phyloP scores from a whole-genome alignment of 2,113 vertebrate species.

The Noctilio leporinus region DNA sequence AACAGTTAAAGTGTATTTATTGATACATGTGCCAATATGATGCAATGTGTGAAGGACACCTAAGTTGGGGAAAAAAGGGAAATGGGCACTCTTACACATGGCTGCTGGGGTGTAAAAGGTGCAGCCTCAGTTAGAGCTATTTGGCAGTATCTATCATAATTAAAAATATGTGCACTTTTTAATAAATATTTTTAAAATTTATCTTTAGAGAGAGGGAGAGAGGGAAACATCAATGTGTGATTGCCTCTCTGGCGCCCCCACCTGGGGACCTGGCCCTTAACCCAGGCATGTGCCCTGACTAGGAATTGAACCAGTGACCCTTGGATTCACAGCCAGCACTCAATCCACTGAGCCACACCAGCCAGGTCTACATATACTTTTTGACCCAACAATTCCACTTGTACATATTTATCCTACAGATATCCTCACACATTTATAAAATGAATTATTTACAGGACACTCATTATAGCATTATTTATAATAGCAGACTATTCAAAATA shows the following conservation, averaged over 20 bases:
- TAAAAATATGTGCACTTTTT: background rate
- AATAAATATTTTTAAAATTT: no score
- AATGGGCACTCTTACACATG: background rate
- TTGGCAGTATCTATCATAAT: background rate
- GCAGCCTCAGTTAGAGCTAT: background rate
- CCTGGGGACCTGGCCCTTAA: no score
- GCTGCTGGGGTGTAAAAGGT: background rate
- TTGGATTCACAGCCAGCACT: no score
- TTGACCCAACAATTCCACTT: background rate
- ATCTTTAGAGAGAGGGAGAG: no score
- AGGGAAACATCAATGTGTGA: no score
- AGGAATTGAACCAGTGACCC: no score
- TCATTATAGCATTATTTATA: background rate
- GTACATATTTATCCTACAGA: background rate
- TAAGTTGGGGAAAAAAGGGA: background rate
- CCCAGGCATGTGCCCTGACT: no score
- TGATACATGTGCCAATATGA: background rate
- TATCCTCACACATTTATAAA: background rate
- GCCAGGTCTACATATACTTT: background rate
- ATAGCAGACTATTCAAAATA: background rate
- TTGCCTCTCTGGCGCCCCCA: no score
- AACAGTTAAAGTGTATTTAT: background rate
- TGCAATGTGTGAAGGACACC: background rate
- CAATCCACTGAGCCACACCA: no score
- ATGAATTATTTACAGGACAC: background rate